Evolutionary conservation across 2,797 vertebrate genomes (phyloP).

Genomic region (Pygocentrus nattereri): DNA sequence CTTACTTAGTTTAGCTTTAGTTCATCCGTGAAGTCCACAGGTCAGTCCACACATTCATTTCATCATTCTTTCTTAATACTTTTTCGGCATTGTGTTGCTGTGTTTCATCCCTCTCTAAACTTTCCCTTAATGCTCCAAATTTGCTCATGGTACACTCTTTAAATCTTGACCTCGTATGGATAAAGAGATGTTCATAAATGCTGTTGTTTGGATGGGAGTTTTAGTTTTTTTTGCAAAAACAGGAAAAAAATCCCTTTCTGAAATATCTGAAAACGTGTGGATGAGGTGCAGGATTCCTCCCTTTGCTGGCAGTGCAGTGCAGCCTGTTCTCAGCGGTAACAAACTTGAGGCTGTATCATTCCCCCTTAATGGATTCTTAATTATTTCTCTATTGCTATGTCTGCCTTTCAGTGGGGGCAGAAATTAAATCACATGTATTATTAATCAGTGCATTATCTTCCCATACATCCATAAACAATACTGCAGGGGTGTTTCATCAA

Average conservation of each 20-base stretch:
- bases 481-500: conserved; percentile 35
- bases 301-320: neutral
- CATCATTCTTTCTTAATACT: no score
- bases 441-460: conserved; percentile 52
- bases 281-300: neutral
- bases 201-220: no score
- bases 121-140: no score
- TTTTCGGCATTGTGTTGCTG: no score
- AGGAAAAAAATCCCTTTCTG: neutral
- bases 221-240: neutral
- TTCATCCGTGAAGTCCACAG: no score
- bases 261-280: neutral
- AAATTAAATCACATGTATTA: conserved; percentile 58
- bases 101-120: no score
- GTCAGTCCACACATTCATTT: no score
- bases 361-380: conserved; percentile 55
- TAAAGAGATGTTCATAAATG: no score
- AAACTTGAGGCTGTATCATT: conserved; percentile 42
- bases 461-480: conserved; percentile 54
- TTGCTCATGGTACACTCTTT: no score
- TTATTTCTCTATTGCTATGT: conserved; percentile 53
- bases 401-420: conserved; percentile 50
- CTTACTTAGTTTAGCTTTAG: no score
- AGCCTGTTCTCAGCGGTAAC: conserved; percentile 21
- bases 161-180: no score